phyloP scores from a whole-genome alignment of 2,797 vertebrate species.

The Pangasius macronema region DNA sequence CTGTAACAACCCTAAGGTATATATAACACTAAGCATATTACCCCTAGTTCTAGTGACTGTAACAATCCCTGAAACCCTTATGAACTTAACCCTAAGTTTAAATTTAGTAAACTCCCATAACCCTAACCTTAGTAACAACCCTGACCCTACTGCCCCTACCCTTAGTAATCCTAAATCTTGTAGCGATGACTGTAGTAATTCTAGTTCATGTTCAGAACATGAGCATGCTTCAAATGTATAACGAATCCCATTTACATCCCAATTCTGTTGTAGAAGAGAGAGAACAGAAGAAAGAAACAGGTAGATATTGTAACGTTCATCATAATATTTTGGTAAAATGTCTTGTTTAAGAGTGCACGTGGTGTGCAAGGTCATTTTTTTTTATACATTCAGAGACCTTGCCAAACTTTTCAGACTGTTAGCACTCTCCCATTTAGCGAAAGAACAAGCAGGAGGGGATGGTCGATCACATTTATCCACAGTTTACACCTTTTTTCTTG shows the following conservation, averaged over 20 bases:
- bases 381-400: conserved; percentile 1
- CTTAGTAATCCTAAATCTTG: not conserved
- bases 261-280: not conserved
- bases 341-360: not conserved
- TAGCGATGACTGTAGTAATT: not conserved
- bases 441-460: conserved; percentile 59
- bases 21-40: too few species aligned
- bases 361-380: not conserved
- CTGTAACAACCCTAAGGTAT: not conserved
- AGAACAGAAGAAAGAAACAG: not conserved
- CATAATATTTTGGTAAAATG: conserved; percentile 13
- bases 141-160: not conserved
- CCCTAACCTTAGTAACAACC: not conserved
- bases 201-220: not conserved
- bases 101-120: not conserved
- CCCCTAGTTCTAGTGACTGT: not conserved
- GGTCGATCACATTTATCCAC: conserved; percentile 88
- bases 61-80: not conserved
- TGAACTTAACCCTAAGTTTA: not conserved
- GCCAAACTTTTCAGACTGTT: conserved; percentile 12
- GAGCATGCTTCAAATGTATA: not conserved
- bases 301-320: conserved; percentile 4
- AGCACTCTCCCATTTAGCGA: not conserved
- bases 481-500: conserved; percentile 93
- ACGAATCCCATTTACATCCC: not conserved